These are phyloP conservation scores for Drosophila suboccidentalis DNA, from an alignment of 2,888 invertebrate genomes.

Conservation along the genomic window DNA sequence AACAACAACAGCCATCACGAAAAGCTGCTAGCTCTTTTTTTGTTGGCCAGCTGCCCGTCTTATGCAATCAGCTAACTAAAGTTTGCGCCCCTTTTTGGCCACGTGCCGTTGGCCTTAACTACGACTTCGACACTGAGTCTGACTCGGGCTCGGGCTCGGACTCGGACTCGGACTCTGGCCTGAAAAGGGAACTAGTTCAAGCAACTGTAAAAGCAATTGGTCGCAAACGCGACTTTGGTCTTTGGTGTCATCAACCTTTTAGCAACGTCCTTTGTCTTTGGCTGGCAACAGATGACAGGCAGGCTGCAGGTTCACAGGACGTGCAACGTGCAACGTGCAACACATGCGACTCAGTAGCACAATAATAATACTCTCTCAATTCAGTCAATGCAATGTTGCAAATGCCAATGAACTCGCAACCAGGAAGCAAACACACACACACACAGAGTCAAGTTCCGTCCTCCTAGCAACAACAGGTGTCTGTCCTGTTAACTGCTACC, in stretches of 20 bases:
- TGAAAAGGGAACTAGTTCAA: conserved; percentile 73
- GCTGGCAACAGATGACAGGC: conserved; percentile 72
- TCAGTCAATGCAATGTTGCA: conserved; percentile 12
- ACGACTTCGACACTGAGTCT: neutral
- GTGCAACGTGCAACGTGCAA: conserved; percentile 68
- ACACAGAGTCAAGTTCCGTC: conserved; percentile 17
- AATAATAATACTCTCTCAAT: conserved; percentile 29
- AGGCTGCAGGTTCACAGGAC: conserved; percentile 55
- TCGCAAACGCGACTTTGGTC: conserved; percentile 52
- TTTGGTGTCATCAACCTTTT: conserved; percentile 77
- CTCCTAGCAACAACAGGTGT: conserved; percentile 71
- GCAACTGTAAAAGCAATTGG: conserved; percentile 77
- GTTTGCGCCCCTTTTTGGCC: conserved; percentile 67
- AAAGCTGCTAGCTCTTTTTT: conserved; percentile 12
- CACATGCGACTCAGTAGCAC: conserved; percentile 57
- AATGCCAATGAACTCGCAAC: conserved; percentile 71
- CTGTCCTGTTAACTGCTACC: conserved; percentile 27
- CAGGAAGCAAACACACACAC: conserved; percentile 69
- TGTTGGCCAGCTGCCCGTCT: conserved; percentile 73
- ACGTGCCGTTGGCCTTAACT: conserved; percentile 56
- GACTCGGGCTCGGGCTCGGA: neutral
- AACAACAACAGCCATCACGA: conserved; percentile 13
- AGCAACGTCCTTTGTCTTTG: conserved; percentile 69
- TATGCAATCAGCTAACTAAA: conserved; percentile 67
- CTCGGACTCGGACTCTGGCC: conserved; percentile 6